Evolutionary conservation across 1,140 invertebrate species (phyloP).

Genomic region (Whitmania pigra): DNA sequence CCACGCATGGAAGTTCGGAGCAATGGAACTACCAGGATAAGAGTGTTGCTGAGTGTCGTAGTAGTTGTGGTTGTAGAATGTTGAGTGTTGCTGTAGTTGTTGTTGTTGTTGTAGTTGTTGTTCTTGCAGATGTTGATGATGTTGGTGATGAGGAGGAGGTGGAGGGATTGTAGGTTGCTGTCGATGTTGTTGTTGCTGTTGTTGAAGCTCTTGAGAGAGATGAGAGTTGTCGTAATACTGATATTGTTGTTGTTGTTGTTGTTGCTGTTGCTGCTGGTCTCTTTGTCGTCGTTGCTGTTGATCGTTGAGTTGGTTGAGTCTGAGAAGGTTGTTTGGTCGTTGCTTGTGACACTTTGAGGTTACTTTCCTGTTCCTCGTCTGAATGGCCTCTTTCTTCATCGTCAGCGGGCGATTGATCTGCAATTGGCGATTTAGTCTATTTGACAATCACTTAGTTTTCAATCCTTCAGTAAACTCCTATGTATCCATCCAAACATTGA

Average conservation of each 20-base stretch:
- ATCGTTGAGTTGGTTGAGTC: background rate
- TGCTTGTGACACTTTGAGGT: background rate
- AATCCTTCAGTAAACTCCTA: no score
- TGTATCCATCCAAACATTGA: no score
- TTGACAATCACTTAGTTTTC: no score
- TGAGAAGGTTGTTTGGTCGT: no score
- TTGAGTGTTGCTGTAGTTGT: no score
- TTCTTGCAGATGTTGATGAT: background rate
- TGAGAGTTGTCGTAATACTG: background rate
- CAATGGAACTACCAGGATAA: no score
- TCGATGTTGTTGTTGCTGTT: background rate
- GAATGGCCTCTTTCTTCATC: slow-evolving; percentile 18
- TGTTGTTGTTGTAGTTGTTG: background rate
- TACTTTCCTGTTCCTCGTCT: slow-evolving; percentile 18
- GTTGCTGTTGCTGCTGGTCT: background rate
- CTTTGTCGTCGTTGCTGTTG: background rate
- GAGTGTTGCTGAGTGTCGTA: no score
- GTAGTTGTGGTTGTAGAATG: no score
- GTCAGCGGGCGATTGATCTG: slow-evolving; percentile 18
- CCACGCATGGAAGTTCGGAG: no score
- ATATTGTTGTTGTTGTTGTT: slow-evolving; percentile 4
- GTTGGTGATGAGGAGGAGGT: background rate
- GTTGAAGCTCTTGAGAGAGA: slow-evolving; percentile 2
- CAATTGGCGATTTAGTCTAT: background rate
- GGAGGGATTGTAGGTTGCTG: background rate